Base-by-base conservation (phyloP, 2,113 vertebrate genomes). In the Desmodus rotundus region DNA sequence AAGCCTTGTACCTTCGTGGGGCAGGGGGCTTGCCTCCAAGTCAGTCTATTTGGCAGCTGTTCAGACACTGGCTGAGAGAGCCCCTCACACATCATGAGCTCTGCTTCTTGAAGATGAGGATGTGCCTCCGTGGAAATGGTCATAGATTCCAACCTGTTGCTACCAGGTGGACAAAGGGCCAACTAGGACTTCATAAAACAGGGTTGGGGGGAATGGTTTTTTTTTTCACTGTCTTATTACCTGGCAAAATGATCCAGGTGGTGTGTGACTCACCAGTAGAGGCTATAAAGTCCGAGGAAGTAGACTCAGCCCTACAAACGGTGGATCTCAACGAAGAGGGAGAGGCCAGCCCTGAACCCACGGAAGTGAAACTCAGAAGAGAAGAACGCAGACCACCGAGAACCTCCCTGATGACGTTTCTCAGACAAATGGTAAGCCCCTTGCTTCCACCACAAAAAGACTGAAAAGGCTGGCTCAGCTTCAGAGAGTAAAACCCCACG, bases 351-450 rank as follows among this genome's bases (percentile, higher is more conserved):
- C 72, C 96, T 0, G 97, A 97, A 4, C 41, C 70, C 2, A 0
- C 88, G 15, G 98, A 98, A 63, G 74, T 3, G 9, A 98, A 97
- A 38, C 96, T 89, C 12, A 82, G 80, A 73, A 92, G 26, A 93
- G 98, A 98, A 2, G 98, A 98, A 33, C 96, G 82, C 33, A 98
- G 95, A 95, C 95, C 98, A 0, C 91, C 98, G n/a, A 98, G 98
- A 87, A 95, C 97, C 1, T 98, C 98, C 93, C 93, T 99, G 92
- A 95, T 98, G 98, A 98, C 97, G 26, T 97, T 99, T 76, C 98
- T 99, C 52, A 99, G 97, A 58, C 98, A 99, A 80, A 98, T 98
- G 99, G 99, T 99, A 97, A 99, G 98, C 91, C 28, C 1, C 15
- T 13, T 10, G 4, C 15, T 5, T 28, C 38, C 8, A 0, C 7